A percentile compares a stretch with the other conserved stretches of the same genome.
phyloP scores from a whole-genome alignment of 1,140 invertebrate species.

The Tetramorium simillimum region DNA sequence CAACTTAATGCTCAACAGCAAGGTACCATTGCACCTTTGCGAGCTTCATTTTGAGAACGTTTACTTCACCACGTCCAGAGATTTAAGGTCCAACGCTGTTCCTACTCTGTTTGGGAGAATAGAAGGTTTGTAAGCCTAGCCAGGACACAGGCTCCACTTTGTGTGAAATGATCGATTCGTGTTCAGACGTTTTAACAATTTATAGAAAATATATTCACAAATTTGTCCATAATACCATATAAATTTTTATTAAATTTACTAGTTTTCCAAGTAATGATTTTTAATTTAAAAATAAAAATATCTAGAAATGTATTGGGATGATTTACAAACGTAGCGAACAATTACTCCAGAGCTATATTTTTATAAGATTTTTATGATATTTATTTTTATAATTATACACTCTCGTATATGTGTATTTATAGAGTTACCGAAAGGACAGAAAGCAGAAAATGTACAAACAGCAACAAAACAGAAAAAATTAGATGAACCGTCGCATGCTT shows the following conservation, averaged over 20 bases:
- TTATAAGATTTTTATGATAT: neutral
- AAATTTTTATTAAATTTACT: neutral
- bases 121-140: conserved; percentile 52
- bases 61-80: conserved; percentile 37
- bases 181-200: too few relatives aligned
- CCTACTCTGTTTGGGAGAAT: conserved; percentile 64
- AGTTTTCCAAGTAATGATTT: neutral
- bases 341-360: neutral
- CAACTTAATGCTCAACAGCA: conserved; percentile 5
- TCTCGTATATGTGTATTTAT: neutral
- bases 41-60: conserved; percentile 71
- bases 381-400: neutral
- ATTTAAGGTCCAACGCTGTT: conserved; percentile 61
- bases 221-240: neutral
- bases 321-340: neutral
- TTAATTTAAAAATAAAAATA: neutral
- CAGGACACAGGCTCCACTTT: too few relatives aligned
- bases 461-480: conserved; percentile 51
- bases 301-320: too few relatives aligned
- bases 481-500: conserved; percentile 49
- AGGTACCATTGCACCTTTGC: conserved; percentile 55
- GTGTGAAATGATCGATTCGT: too few relatives aligned
- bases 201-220: too few relatives aligned
- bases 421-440: conserved; percentile 41
- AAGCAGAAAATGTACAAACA: conserved; percentile 1